Base-by-base conservation (phyloP, 2,888 invertebrate species). In the Galerucella nymphaeae region DNA sequence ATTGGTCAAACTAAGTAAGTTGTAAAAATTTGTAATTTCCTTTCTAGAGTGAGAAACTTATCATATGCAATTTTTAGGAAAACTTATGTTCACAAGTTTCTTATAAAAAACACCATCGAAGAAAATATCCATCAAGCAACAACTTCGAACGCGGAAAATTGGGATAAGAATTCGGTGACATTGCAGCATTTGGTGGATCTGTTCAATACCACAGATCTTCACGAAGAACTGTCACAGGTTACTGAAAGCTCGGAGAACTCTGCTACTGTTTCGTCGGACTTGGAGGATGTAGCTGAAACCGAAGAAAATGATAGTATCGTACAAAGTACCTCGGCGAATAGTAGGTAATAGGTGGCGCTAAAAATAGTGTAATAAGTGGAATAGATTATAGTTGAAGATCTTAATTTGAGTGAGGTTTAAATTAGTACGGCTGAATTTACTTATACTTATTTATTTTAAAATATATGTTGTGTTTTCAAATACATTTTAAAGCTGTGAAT, bases 1-100 rank as follows among this genome's bases (percentile, higher is more conserved):
- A 93, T 95, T 77, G 95, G 95, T 0, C 95, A 95, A 86, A 92
- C 89, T 1, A 91, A 88, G 91, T 92, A 82, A 71, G 75, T 77
- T 38, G 30, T 16, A 58, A 63, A 57, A 61, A n/a, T 53, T 66
- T 45, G 16, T 8, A 63, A 64, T 41, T 65, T 45, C 42, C 11
- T 0, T 45, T 30, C 30, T 30, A 30, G 30, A 30, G 0, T 8
- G 30, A 30, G 8, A 30, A 30, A 30, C 30, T 30, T 0, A 30
- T 30, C 30, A 20, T n/a, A n/a, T n/a, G n/a, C n/a, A n/a, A n/a
- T 61, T 85, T 79, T 64, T 82, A 90, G 90, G 81, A 86, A 89
- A 53, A 94, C 94, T 0, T 88, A 89, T 53, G 91, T 94, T 0
- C 93, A 94, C 85, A 89, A 92, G 69, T 93, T 94, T 83, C 85